phyloP scores from a whole-genome alignment of 2,797 vertebrate genomes.

The Hozukius guyotensis region DNA sequence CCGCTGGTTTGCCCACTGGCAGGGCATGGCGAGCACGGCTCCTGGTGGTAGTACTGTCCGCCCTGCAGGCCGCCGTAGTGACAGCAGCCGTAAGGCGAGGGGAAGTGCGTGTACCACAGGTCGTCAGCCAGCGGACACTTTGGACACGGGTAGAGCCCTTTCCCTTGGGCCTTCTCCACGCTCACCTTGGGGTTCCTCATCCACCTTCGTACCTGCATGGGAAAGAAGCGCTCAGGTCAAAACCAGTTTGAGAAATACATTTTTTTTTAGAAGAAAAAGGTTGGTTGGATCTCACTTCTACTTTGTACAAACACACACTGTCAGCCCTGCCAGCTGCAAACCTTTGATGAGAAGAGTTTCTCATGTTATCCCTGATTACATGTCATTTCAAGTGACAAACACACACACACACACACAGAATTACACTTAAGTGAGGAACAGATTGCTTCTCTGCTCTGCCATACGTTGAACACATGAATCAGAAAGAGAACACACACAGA shows the following conservation, averaged over 20 bases:
- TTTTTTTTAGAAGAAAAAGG: background rate
- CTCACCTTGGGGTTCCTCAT: constrained; percentile 93
- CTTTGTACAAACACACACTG: constrained; percentile 7
- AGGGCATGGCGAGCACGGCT: constrained; percentile 65
- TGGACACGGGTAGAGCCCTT: constrained; percentile 84
- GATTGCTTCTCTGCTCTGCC: background rate
- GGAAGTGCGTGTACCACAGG: constrained; percentile 80
- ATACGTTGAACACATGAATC: constrained; percentile 23
- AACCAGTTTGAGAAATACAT: background rate
- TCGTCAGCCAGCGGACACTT: constrained; percentile 86
- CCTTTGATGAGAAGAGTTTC: constrained; percentile 49
- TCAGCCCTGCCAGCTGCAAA: constrained; percentile 27
- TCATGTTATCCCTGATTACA: constrained; percentile 40
- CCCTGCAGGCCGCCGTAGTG: constrained; percentile 73
- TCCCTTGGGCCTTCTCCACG: constrained; percentile 87
- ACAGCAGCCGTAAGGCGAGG: constrained; percentile 80
- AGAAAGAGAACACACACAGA: background rate
- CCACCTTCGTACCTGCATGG: constrained; percentile 91
- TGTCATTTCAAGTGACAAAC: constrained; percentile 19
- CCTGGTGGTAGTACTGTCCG: constrained; percentile 73
- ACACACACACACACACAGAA: background rate
- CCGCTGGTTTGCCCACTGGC: constrained; percentile 35
- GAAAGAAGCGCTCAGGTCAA: background rate
- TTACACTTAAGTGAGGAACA: constrained; percentile 28
- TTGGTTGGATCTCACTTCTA: background rate